A percentile compares a stretch with the other conserved stretches of the same genome.
These are phyloP conservation scores for Laticauda laticaudata DNA, from an alignment of 2,113 vertebrate species.

Conservation along the genomic window DNA sequence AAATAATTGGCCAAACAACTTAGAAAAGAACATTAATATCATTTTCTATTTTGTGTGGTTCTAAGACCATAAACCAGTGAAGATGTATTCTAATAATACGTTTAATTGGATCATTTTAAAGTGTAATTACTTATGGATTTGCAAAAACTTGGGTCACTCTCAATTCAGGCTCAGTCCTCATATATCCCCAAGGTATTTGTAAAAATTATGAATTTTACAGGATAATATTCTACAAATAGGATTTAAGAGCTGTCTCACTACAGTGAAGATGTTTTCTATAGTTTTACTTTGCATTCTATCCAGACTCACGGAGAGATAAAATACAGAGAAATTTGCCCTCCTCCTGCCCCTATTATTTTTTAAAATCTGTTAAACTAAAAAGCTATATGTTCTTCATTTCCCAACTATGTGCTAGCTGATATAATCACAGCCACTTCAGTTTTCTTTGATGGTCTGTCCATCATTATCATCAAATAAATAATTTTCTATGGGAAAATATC, in stretches of 20 bases:
- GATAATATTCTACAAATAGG: background rate
- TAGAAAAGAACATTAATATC: background rate
- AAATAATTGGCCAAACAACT: background rate
- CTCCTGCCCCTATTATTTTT: background rate
- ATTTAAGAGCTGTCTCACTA: background rate
- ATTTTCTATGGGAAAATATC: background rate
- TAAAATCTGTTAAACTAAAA: background rate
- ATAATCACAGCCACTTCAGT: background rate
- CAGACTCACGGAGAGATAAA: background rate
- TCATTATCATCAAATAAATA: background rate
- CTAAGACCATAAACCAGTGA: background rate
- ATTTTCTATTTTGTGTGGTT: background rate
- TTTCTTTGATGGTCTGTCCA: background rate
- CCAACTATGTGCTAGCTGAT: background rate
- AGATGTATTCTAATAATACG: background rate
- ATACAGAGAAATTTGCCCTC: background rate
- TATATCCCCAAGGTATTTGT: background rate
- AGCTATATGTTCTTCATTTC: background rate
- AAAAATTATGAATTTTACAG: background rate
- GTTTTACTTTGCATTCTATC: background rate
- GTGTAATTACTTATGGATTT: background rate
- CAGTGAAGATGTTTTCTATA: background rate
- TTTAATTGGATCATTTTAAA: background rate
- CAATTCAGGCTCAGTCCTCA: background rate
- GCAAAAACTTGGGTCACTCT: background rate